phyloP scores from a whole-genome alignment of 1,140 invertebrate species.

The Aphidius ervi region DNA sequence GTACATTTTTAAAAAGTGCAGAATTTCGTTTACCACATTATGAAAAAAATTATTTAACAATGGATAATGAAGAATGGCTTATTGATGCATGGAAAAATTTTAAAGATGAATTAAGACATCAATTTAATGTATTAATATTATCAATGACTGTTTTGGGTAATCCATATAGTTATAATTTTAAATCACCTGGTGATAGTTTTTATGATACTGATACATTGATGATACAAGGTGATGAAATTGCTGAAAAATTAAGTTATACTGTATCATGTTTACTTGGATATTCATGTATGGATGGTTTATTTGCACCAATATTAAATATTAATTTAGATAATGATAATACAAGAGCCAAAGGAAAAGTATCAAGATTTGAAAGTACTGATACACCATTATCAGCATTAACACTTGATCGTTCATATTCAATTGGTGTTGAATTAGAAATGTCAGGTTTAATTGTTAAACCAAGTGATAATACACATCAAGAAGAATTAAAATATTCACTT shows the following conservation, averaged over 20 bases:
- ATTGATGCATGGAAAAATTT: conserved; percentile 68
- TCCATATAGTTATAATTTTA: conserved; percentile 66
- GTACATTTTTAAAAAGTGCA: conserved; percentile 50
- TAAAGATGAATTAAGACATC: conserved; percentile 74
- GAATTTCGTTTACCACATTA: conserved; percentile 71
- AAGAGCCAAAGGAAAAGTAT: conserved; percentile 42
- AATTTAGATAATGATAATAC: conserved; percentile 21
- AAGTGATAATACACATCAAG: conserved; percentile 61
- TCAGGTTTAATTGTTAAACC: conserved; percentile 67
- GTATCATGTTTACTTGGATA: conserved; percentile 40
- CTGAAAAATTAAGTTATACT: conserved; percentile 39
- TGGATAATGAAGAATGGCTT: conserved; percentile 58
- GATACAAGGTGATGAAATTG: conserved; percentile 36
- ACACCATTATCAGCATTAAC: conserved; percentile 57
- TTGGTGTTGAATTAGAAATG: conserved; percentile 64
- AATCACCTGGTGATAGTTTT: conserved; percentile 29
- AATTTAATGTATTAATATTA: conserved; percentile 84
- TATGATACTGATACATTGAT: conserved; percentile 35
- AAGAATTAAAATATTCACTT: conserved; percentile 67
- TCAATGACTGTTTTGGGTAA: conserved; percentile 89
- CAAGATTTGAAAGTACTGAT: conserved; percentile 53
- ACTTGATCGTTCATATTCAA: conserved; percentile 59
- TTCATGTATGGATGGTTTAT: conserved; percentile 32
- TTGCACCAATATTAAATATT: conserved; percentile 30
- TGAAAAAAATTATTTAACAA: conserved; percentile 65